A percentile compares a stretch with the other conserved stretches of the same genome.
Evolutionary conservation across 2,797 vertebrate genomes (phyloP).

Genomic region (Halcyon chelicuti): DNA sequence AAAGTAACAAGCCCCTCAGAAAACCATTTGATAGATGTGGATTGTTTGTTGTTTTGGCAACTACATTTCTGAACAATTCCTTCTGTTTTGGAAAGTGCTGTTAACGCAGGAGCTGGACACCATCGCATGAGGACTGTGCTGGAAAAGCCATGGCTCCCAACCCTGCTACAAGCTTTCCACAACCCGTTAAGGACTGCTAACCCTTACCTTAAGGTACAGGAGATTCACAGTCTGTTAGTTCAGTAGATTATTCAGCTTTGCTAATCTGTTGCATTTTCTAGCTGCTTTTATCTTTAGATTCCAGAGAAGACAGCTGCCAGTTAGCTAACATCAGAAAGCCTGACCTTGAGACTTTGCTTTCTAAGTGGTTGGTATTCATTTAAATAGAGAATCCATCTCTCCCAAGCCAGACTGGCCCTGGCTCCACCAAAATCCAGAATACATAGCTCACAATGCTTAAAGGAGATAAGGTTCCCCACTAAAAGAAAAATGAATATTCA

Average conservation of each 20-base stretch:
- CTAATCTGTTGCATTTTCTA: not conserved
- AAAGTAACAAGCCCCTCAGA: not conserved
- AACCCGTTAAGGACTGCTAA: not conserved
- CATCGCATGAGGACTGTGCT: not conserved
- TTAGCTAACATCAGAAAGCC: not conserved
- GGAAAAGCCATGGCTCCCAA: not conserved
- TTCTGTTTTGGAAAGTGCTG: not conserved
- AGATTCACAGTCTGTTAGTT: not conserved
- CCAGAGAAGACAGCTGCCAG: not conserved
- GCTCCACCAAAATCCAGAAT: not conserved
- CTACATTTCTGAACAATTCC: not conserved
- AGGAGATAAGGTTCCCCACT: not conserved
- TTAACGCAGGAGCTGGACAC: rapidly evolving
- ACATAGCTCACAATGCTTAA: not conserved
- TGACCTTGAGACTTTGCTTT: not conserved
- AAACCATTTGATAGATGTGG: not conserved
- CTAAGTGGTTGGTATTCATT: not conserved
- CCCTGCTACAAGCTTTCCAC: not conserved
- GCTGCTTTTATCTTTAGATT: not conserved
- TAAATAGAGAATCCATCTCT: not conserved
- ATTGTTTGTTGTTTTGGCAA: not conserved
- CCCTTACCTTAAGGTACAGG: not conserved
- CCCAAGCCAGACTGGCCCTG: not conserved
- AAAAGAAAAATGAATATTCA: not conserved
- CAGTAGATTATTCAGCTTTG: not conserved